Base-by-base conservation (phyloP, 2,797 vertebrate species). In the Aeoliscus strigatus region DNA sequence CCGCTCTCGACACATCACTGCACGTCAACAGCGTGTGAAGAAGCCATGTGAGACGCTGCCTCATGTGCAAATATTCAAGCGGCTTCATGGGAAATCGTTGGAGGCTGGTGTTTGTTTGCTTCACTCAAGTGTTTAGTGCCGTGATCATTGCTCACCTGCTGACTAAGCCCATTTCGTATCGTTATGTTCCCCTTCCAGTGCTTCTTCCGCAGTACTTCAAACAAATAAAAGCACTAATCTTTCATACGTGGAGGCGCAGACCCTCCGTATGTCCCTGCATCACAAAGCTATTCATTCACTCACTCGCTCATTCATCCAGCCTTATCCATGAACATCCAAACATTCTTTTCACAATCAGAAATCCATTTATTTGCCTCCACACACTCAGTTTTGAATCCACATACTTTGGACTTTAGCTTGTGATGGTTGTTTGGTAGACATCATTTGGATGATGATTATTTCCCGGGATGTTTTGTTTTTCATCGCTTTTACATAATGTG, bases 31-130 rank as follows among this genome's bases (percentile, higher is more conserved):
- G 52, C 33, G 13, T 21, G 9, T 35, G 28, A 60, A 47, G 45
- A 13, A 41, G 46, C 53, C 18, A 1, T 14, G 46, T 47, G 53
- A 57, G 58, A 62, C 55, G 30, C 9, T 1, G 2, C 46, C 7
- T 34, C 56, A 59, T 73, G 63, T 58, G 24, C 12, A 46, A 50
- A 49, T 26, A 40, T 47, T 70, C 40, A 45, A 60, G 54, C 32
- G 37, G 47, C 37, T 78, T 75, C 32, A 77, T 78, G 40, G 70
- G 54, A 79, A 80, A 70, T 80, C 80, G 68, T 79, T 75, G 64
- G 14, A 34, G 36, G 27, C 12, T 46, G 46, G 27, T 61, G 57
- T 78, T 75, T 80, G 59, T 77, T 75, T 77, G 60, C 32, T 14
- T 32, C 13, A 23, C 56, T 46, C 49, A 47, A 60, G 68, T 65